These are phyloP conservation scores for Hydrozoanthus gracilis DNA, from an alignment of 92 coral and sea anemone species.

Conservation along the genomic window DNA sequence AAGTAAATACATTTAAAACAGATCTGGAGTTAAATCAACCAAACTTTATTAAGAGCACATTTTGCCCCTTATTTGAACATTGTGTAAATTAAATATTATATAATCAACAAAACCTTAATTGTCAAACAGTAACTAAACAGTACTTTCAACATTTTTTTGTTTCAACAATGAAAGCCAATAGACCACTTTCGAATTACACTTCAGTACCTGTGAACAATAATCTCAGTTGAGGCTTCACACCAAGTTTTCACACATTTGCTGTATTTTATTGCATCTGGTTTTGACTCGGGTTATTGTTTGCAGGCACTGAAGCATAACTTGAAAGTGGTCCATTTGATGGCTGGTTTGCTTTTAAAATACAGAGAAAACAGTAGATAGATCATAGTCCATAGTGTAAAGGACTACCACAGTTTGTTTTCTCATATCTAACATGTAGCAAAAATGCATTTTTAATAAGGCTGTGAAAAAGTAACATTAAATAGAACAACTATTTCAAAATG, in stretches of 20 bases:
- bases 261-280: constrained; percentile 8
- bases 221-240: constrained; percentile 15
- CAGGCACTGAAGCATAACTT: constrained; percentile 18
- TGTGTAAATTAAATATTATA: constrained; percentile 24
- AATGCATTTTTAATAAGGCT: constrained; percentile 6
- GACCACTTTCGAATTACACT: constrained; percentile 26
- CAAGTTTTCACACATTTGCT: constrained; percentile 30
- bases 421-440: constrained; percentile 29
- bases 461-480: constrained; percentile 29
- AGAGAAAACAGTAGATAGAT: background rate
- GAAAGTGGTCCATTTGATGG: constrained; percentile 25
- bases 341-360: constrained; percentile 34
- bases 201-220: constrained; percentile 29
- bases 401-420: constrained; percentile 33
- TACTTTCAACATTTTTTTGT: constrained; percentile 15
- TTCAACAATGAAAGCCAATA: constrained; percentile 30
- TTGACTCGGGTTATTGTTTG: constrained; percentile 29
- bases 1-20: constrained; percentile 12
- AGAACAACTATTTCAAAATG: constrained; percentile 33
- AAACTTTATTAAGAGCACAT: constrained; percentile 39
- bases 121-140: constrained; percentile 42
- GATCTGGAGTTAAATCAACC: constrained; percentile 35
- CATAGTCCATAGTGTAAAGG: constrained; percentile 12
- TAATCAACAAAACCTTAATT: constrained; percentile 26
- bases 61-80: constrained; percentile 23